phyloP scores from a whole-genome alignment of 2,113 vertebrate species.

The Myiozetetes cayanensis region DNA sequence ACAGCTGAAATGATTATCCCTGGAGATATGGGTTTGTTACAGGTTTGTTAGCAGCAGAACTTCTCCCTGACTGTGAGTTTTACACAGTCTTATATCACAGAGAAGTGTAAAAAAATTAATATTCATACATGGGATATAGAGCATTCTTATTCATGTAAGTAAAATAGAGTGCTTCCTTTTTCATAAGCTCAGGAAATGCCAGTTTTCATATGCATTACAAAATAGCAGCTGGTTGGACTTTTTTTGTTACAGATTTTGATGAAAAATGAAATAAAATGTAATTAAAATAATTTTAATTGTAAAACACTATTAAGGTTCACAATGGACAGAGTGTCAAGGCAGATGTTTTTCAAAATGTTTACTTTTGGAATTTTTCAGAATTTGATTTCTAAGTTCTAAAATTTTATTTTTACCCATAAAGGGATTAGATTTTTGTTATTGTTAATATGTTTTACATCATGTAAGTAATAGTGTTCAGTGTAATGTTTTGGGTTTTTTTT shows the following conservation, averaged over 20 bases:
- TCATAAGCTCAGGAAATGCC: background rate
- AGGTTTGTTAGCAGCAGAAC: background rate
- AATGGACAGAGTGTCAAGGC: background rate
- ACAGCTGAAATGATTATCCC: background rate
- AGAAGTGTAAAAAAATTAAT: background rate
- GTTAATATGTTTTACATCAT: background rate
- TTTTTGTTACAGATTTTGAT: background rate
- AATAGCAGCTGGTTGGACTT: background rate
- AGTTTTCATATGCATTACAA: background rate
- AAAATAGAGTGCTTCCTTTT: background rate
- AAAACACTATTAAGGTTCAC: background rate
- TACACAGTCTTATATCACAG: background rate
- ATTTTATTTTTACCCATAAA: background rate
- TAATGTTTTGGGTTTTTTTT: background rate
- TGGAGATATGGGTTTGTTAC: background rate
- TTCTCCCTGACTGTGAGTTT: background rate
- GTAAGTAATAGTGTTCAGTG: background rate
- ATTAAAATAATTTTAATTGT: background rate
- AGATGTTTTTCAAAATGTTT: background rate
- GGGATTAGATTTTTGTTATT: background rate
- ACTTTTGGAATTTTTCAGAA: background rate
- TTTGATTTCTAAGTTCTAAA: background rate
- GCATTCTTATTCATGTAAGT: background rate
- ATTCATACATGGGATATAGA: background rate
- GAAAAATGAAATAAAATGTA: background rate